Percentiles rank a stretch among this genome's conserved stretches.
These are phyloP conservation scores for Aegypius monachus DNA, from an alignment of 2,113 vertebrate species.

Conservation along the genomic window DNA sequence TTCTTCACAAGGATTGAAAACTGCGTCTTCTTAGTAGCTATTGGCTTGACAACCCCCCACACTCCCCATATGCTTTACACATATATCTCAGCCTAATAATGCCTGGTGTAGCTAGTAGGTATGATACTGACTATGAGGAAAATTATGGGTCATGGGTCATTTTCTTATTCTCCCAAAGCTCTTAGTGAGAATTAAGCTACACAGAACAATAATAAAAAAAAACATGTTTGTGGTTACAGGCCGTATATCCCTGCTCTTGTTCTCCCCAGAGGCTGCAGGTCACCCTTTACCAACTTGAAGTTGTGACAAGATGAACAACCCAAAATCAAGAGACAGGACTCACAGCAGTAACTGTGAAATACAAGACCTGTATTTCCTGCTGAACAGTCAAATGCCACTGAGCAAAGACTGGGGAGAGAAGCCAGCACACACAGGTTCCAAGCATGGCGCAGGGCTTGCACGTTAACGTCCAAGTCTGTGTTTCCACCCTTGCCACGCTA, in stretches of 20 bases:
- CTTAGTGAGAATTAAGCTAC: background rate
- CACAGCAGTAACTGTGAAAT: background rate
- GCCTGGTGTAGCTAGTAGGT: background rate
- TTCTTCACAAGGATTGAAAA: background rate
- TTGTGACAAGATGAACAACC: background rate
- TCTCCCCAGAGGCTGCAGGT: background rate
- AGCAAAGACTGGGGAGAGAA: background rate
- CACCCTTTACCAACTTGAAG: background rate
- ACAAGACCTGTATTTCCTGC: background rate
- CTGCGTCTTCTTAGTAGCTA: background rate
- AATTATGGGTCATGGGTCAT: background rate
- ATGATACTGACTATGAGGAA: background rate
- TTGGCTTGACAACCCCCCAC: background rate
- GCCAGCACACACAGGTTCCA: accelerated
- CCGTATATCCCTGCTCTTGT: accelerated
- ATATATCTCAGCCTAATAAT: background rate
- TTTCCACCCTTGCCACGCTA: background rate
- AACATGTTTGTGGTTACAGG: background rate
- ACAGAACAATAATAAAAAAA: background rate
- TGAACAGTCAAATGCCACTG: background rate
- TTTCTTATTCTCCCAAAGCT: background rate
- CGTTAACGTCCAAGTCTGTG: background rate
- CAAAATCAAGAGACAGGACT: background rate
- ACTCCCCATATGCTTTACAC: accelerated
- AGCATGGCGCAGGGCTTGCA: background rate